phyloP scores from a whole-genome alignment of 1,140 invertebrate species.

The Aporrectodea caliginosa region DNA sequence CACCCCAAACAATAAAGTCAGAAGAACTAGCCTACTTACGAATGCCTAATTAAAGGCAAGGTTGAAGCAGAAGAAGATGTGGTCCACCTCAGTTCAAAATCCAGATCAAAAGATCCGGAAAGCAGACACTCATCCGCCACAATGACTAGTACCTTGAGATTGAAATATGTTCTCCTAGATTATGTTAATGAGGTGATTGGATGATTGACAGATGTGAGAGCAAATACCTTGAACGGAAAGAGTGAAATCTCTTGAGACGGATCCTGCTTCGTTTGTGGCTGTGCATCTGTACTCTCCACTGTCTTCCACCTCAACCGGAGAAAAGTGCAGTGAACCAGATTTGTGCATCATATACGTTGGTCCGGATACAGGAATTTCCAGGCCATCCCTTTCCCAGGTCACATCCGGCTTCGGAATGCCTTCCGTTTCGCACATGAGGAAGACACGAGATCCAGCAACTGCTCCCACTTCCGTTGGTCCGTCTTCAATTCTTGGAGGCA shows the following conservation, averaged over 20 bases:
- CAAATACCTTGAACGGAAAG: conserved; percentile 50
- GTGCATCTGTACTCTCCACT: conserved; percentile 58
- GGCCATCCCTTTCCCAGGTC: conserved; percentile 52
- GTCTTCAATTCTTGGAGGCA: conserved; percentile 48
- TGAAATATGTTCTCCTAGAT: too few relatives aligned
- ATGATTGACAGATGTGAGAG: too few relatives aligned
- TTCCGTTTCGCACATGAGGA: conserved; percentile 42
- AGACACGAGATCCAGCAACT: conserved; percentile 38
- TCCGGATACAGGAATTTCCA: conserved; percentile 38
- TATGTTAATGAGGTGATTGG: too few relatives aligned
- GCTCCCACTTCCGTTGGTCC: conserved; percentile 38
- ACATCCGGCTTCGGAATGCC: conserved; percentile 50
- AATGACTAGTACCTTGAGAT: too few relatives aligned
- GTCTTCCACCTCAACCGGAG: conserved; percentile 49
- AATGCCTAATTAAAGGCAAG: too few relatives aligned
- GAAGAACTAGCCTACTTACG: too few relatives aligned
- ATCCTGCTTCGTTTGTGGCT: conserved; percentile 62
- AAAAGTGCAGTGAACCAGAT: conserved; percentile 55
- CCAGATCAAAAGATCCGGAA: too few relatives aligned
- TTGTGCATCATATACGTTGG: conserved; percentile 35
- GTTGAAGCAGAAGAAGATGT: too few relatives aligned
- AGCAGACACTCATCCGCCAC: too few relatives aligned
- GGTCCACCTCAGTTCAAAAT: too few relatives aligned
- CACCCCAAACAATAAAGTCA: too few relatives aligned
- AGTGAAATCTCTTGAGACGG: conserved; percentile 36